Evolutionary conservation across 2,888 invertebrate species (phyloP), one percentile per base, ranked within the genome.

Genomic region (Mesorhabditis spiculigera): DNA sequence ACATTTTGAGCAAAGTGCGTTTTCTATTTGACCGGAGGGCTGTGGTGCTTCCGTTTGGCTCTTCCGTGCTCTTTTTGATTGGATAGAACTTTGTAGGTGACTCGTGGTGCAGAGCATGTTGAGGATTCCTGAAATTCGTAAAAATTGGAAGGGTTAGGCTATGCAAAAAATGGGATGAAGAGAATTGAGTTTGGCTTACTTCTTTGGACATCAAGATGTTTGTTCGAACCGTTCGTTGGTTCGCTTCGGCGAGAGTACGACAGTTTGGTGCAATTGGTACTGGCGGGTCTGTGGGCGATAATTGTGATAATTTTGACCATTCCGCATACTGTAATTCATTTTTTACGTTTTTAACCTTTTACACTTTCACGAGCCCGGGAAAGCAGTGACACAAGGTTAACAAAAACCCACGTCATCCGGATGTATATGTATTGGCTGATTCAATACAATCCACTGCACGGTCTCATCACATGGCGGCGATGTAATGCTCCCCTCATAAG

Each of bases 401-500:
- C n/a, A 4, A 16, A 5, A 43, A 58, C 89, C 87, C 88, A 95
- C 95, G 91, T 95, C 94, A 87, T 93, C 92, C 86, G 92, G 92
- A 79, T 94, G 93, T 87, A 96, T 93, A 90, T 94, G 95, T 87
- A 96, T 93, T 76, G 96, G 96, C 88, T 94, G 95, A 89, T 97
- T 97, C 87, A 95, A 91, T 85, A 97, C 93, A 86, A 97, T 91
- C 97, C 97, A 97, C 73, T 95, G 93, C 69, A 87, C 88, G 0
- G 87, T 87, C 74, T 88, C 88, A 75, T 87, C 80, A 76, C 88
- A 88, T 28, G 87, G 88, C 6, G 97, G 97, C 88, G 94, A 94
- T 70, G 97, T 96, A 81, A 95, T 92, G 78, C 95, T 95, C 43
- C 96, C 96, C 58, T 79, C 78, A 67, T 81, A 81, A 0, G 81